Evolutionary conservation across 64 coral and sea anemone species (phyloP).

Genomic region (Trachythela sp.): DNA sequence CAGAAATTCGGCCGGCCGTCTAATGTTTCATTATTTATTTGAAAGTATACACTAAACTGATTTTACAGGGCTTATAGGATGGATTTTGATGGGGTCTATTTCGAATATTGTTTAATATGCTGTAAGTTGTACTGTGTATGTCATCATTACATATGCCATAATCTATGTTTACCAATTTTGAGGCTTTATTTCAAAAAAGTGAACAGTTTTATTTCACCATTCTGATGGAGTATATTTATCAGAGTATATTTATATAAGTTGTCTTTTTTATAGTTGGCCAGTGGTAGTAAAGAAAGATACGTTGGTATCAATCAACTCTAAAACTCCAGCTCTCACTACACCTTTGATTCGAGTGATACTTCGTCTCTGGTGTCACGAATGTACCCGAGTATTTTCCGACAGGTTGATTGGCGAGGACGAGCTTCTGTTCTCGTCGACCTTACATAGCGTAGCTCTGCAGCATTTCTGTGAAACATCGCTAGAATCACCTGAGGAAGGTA

Average conservation of each 20-base stretch:
- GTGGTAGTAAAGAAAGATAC: slow-evolving; percentile 30
- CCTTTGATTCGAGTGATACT: slow-evolving; percentile 88
- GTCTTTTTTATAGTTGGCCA: slow-evolving; percentile 63
- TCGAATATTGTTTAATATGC: no score
- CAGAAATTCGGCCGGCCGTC: no score
- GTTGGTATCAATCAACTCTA: slow-evolving; percentile 15
- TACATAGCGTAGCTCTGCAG: slow-evolving; percentile 63
- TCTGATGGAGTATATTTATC: neutral
- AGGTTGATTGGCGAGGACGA: slow-evolving; percentile 72
- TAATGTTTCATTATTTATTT: no score
- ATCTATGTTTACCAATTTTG: no score
- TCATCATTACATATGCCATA: no score
- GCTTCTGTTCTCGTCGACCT: slow-evolving; percentile 72
- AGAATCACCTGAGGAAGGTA: neutral
- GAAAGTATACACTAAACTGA: no score
- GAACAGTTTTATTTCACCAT: no score
- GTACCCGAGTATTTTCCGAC: slow-evolving; percentile 68
- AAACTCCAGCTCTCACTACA: slow-evolving; percentile 73
- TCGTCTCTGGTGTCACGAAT: slow-evolving; percentile 91
- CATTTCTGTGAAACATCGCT: slow-evolving; percentile 58
- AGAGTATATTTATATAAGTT: no score
- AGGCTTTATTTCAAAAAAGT: no score
- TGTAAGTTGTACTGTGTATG: no score
- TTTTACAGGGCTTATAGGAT: no score
- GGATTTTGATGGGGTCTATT: no score